Base-by-base conservation (phyloP, 2,888 invertebrate species). In the Esperia sulphurella region DNA sequence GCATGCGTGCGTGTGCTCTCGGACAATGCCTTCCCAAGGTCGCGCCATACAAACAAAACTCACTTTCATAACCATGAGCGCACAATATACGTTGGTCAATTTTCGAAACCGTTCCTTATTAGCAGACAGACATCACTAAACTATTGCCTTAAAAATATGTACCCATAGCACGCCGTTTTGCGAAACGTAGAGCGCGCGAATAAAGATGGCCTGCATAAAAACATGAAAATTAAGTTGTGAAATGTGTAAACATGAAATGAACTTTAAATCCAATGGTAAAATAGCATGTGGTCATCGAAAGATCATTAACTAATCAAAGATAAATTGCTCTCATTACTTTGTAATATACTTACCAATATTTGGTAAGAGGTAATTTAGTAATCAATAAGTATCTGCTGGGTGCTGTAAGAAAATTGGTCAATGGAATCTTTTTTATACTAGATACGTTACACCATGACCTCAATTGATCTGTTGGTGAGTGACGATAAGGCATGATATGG, bases 1-100 rank as follows among this genome's bases (percentile, higher is more conserved):
- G 21, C 5, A 21, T 9, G 13, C 14, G 41, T 48, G 46, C 47
- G 45, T 45, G 59, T 21, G n/a, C n/a, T 45, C 41, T 55, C 59
- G 52, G 57, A 63, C 63, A 62, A 58, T 61, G 52, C 41, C 46
- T 21, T n/a, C 21, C 46, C 64, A 65, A 68, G 68, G 53, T 41
- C 46, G 54, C 44, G 48, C 52, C 57, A 61, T 59, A 59, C 57
- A 71, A 70, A 75, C 64, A 66, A 68, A 71, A 67, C 64, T 68
- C 58, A 75, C 80, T 82, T 82, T 80, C 79, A 68, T 76, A 69
- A 62, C 58, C 52, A 59, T 49, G 5, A 14, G 33, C 8, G 52
- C 54, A 57, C 59, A 59, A 60, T 59, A 45, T 50, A 50, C 51
- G 58, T 77, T 79, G 72, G 73, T 69, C 68, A 78, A 79, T 56